These are phyloP conservation scores for Leptopilina clavipes DNA, from an alignment of 1,140 invertebrate genomes.

Conservation along the genomic window DNA sequence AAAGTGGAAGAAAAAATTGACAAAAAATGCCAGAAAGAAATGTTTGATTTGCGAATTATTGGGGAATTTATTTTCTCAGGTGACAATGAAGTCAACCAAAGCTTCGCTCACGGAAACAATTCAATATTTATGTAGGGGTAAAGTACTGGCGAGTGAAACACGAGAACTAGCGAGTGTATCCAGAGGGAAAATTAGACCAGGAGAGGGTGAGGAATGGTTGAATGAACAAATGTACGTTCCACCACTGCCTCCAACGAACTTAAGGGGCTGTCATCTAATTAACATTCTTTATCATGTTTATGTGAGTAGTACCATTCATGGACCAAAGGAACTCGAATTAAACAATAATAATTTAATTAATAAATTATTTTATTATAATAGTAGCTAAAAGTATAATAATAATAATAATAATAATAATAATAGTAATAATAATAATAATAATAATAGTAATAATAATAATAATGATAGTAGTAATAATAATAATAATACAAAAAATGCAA, in stretches of 20 bases:
- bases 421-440: neutral
- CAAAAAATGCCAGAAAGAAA: no score
- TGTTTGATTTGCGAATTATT: no score
- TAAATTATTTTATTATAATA: no score
- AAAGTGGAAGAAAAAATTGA: no score
- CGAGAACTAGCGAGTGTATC: conserved; percentile 88
- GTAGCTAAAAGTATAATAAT: no score
- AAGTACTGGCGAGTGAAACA: conserved; percentile 90
- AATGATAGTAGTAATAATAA: neutral
- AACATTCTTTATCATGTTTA: conserved; percentile 96
- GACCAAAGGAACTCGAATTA: no score
- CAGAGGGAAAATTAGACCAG: conserved; percentile 88
- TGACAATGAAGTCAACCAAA: conserved; percentile 74
- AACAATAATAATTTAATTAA: neutral
- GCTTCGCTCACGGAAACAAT: conserved; percentile 83
- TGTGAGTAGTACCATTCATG: no score
- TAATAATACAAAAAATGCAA: no score
- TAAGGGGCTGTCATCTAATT: conserved; percentile 96
- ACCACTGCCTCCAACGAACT: conserved; percentile 94
- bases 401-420: no score
- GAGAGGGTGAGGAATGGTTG: conserved; percentile 89
- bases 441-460: neutral
- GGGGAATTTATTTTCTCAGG: conserved; percentile 52
- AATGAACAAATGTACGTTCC: conserved; percentile 95
- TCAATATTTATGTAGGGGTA: conserved; percentile 90